Conservation (phyloP, 64 coral and sea anemone species). For the Stichodactyla mertensii region DNA sequence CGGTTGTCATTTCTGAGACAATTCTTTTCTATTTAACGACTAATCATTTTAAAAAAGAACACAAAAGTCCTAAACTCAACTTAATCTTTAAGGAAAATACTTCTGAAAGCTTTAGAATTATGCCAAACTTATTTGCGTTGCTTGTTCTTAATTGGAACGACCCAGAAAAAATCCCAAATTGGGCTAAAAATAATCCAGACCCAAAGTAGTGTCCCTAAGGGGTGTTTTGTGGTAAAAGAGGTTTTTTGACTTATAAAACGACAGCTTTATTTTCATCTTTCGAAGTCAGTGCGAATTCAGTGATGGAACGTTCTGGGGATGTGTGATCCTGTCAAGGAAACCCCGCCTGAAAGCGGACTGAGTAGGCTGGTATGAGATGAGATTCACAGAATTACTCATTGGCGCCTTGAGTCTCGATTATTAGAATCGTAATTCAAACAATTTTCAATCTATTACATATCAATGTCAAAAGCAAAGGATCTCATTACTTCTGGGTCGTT, state of each 20-base stretch:
- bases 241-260: background rate
- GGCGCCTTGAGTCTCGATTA: constrained; percentile 81
- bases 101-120: background rate
- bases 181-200: background rate
- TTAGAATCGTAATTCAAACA: constrained; percentile 81
- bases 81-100: constrained; percentile 17
- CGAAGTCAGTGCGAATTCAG: background rate
- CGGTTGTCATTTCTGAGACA: background rate
- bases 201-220: background rate
- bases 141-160: background rate
- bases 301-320: constrained; percentile 39
- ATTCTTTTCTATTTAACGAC: constrained; percentile 7
- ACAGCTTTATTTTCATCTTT: constrained; percentile 7
- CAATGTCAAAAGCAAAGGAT: constrained; percentile 78
- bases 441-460: constrained; percentile 95
- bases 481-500: constrained; percentile 30
- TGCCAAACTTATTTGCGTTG: background rate
- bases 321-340: constrained; percentile 48
- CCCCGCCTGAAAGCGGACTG: constrained; percentile 56
- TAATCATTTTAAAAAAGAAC: background rate
- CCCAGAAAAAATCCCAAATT: background rate
- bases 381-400: constrained; percentile 71
- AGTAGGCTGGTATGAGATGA: constrained; percentile 38
- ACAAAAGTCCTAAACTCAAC: background rate
- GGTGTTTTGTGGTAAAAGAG: background rate